Base-by-base conservation (phyloP, 2,888 invertebrate species). In the Leptinotarsa tumamoca region DNA sequence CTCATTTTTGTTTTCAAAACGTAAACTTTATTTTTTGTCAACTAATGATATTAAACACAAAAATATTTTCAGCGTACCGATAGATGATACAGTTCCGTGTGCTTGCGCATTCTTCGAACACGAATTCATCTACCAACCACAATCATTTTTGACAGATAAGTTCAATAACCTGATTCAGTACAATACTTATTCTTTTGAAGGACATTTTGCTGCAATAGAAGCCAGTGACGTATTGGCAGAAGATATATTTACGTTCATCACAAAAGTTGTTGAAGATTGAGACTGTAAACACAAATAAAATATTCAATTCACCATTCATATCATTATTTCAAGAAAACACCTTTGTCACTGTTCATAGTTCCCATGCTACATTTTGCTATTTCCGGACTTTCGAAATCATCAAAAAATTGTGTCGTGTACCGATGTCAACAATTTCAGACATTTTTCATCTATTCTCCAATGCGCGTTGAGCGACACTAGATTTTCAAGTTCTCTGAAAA, bases 91-190 rank as follows among this genome's bases (percentile, higher is more conserved):
- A 0, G 94, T 94, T 0, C 95, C 95, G 4, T 91, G 92, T 0
- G 95, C 92, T 71, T 94, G 95, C 82, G 93, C 95, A 0, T 90
- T 91, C 17, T 95, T 95, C 84, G 94, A 93, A 13, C 82, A 94
- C 80, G 96, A 96, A 81, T 33, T 95, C 0, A 58, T 88, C 0
- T 91, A 91, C 78, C 86, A 89, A 17, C 91, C 94, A 0, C 92
- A 94, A 81, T 89, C 87, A 43, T 85, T 93, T 3, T 83, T 95
- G 5, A 87, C 88, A 56, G 86, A 90, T 1, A 93, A 92, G 80
- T 95, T 90, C 85, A 86, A 84, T 18, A 94, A 95, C 87, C 87
- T 96, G 70, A 88, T 95, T 4, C 94, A 80, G n/a, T 76, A 76
- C 21, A 79, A 75, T 18, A 75, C 71, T n/a, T 73, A 76, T 61